Evolutionary conservation across 2,113 vertebrate species (phyloP).

Genomic region (Pachypanchax playfairii): DNA sequence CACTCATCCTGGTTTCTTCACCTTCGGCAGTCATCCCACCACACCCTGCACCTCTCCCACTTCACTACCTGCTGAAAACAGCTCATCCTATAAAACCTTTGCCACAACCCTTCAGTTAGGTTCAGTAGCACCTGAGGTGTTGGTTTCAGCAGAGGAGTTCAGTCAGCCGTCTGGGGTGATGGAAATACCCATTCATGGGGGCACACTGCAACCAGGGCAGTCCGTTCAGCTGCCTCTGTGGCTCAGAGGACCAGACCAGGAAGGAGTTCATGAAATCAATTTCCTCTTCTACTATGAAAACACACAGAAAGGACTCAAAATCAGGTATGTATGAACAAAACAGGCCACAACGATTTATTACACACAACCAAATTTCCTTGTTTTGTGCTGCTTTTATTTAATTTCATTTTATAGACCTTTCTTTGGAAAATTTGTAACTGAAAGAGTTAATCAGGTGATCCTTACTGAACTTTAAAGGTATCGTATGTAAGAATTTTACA

Average conservation of each 20-base stretch:
- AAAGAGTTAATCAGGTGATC: no score
- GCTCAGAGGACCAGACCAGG: slow-evolving; percentile 94
- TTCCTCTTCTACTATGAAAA: slow-evolving; percentile 98
- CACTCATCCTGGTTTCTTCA: slow-evolving; percentile 94
- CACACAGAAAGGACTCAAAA: slow-evolving; percentile 85
- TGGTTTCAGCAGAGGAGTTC: slow-evolving; percentile 85
- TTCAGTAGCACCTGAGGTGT: slow-evolving; percentile 68
- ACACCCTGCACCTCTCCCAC: slow-evolving; percentile 83
- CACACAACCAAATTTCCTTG: no score
- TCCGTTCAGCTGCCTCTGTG: slow-evolving; percentile 94
- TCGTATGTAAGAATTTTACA: no score
- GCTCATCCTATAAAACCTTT: slow-evolving; percentile 93
- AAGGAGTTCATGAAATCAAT: slow-evolving; percentile 98
- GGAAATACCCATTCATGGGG: slow-evolving; percentile 85
- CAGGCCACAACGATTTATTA: no score
- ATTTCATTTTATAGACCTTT: no score
- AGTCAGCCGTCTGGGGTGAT: slow-evolving; percentile 81
- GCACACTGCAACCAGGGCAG: slow-evolving; percentile 86
- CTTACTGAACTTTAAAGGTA: no score
- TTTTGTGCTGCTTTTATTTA: no score
- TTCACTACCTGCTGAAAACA: slow-evolving; percentile 88
- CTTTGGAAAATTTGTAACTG: no score
- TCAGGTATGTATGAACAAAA: no score
- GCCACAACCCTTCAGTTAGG: slow-evolving; percentile 72
- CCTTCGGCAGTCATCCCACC: slow-evolving; percentile 87